Evolutionary conservation across 2,113 vertebrate species (phyloP).

Genomic region (Muntiacus muntjak): DNA sequence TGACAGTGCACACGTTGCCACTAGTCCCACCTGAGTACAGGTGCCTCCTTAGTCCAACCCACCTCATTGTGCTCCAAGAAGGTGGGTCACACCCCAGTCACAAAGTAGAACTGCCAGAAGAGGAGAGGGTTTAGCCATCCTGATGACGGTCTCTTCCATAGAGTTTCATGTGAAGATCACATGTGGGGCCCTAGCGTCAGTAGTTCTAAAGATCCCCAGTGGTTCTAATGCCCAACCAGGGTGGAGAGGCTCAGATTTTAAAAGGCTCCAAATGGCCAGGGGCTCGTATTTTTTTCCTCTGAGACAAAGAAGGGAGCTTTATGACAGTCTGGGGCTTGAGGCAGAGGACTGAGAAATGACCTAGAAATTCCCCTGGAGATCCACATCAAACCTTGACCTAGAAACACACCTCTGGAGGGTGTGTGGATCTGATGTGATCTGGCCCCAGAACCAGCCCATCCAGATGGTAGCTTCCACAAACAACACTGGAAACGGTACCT

Average conservation of each 20-base stretch:
- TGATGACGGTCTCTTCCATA: neutral
- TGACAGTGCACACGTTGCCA: accelerated
- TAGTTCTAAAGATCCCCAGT: neutral
- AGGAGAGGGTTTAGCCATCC: neutral
- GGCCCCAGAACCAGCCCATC: neutral
- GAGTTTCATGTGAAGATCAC: neutral
- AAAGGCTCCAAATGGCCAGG: neutral
- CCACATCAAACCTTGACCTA: neutral
- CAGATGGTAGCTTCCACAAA: accelerated
- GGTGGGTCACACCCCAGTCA: neutral
- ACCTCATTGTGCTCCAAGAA: neutral
- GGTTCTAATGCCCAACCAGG: neutral
- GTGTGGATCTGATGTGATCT: neutral
- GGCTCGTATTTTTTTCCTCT: neutral
- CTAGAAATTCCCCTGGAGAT: neutral
- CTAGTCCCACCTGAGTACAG: neutral
- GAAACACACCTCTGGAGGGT: neutral
- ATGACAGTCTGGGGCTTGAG: neutral
- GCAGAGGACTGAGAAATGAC: neutral
- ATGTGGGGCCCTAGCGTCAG: neutral
- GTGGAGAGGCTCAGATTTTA: neutral
- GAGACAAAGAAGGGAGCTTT: neutral
- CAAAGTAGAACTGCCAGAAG: neutral
- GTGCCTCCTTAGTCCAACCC: accelerated
- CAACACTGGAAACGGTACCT: slow-evolving; percentile 78